phyloP scores from a whole-genome alignment of 2,888 invertebrate genomes.

The Unio delphinus region DNA sequence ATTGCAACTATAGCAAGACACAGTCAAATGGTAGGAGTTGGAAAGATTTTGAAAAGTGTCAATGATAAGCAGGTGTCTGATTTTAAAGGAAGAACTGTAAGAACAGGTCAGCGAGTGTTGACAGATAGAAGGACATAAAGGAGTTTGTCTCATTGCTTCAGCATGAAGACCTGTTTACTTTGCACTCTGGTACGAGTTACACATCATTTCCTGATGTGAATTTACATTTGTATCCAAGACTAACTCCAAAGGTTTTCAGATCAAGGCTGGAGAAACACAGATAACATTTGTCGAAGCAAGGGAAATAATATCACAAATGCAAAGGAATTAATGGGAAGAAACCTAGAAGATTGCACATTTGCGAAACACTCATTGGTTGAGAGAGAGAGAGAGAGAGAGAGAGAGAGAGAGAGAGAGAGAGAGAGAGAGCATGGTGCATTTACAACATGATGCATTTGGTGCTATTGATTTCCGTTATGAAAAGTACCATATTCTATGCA shows the following conservation, averaged over 20 bases:
- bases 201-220: slow-evolving; percentile 5
- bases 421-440: too few species aligned
- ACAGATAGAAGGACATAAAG: slow-evolving; percentile 10
- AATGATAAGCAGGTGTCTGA: slow-evolving; percentile 16
- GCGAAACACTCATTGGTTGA: too few species aligned
- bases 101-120: slow-evolving; percentile 1
- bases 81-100: background rate
- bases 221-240: slow-evolving; percentile 2
- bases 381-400: too few species aligned
- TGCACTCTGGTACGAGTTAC: slow-evolving; percentile 7
- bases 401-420: too few species aligned
- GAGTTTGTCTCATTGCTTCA: slow-evolving; percentile 12
- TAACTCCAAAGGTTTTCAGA: slow-evolving; percentile 3
- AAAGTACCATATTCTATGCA: too few species aligned
- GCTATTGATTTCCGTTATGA: too few species aligned
- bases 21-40: slow-evolving; percentile 28
- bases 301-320: background rate
- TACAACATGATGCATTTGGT: too few species aligned
- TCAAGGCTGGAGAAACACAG: slow-evolving; percentile 4
- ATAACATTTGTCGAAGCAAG: slow-evolving; percentile 4
- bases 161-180: slow-evolving; percentile 10
- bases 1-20: slow-evolving; percentile 26
- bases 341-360: too few species aligned
- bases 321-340: background rate
- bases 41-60: slow-evolving; percentile 9